Evolutionary conservation across 2,113 vertebrate species (phyloP), one percentile per base, ranked within the genome.

Genomic region (Eulacestoma nigropectus): DNA sequence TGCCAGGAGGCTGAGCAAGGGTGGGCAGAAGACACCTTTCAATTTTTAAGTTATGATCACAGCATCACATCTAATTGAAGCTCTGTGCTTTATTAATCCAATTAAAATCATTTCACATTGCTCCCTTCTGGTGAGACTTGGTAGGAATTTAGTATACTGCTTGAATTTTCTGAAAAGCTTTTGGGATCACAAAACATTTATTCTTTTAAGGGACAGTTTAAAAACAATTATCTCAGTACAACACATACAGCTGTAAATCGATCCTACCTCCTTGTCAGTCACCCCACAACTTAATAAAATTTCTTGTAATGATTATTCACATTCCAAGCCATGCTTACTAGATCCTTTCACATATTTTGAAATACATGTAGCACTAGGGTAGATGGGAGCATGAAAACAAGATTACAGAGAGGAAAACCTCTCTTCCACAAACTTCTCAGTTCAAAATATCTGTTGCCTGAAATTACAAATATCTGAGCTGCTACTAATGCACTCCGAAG

Each of bases 231-330:
- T 60, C 56, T 67, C 32, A 59, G 37, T 76, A 47, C 8, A 60
- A 69, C 93, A 97, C 67, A 69, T 92, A 95, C 33, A 84, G 89
- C 96, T 97, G 96, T 96, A 98, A 98, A 70, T 98, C 97, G 98
- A 49, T 53, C 41, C 50, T 56, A 79, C 35, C 87, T 86, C 67
- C 68, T 97, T 81, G 47, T 33, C 77, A 84, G 84, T 80, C 90
- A 86, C 56, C 52, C 49, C 62, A 14, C 46, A 84, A 81, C 50
- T 44, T 53, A 70, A 57, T 81, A 39, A 77, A 76, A 84, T 41
- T 55, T 21, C 42, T 84, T 42, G 30, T 72, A 78, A 93, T 7
- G 12, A 53, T 55, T n/a, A 47, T 55, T 76, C 70, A 52, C 20
- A 30, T 72, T 76, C 93, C 35, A 67, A 52, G n/a, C 29, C 37